These are phyloP conservation scores for Meloidogyne hapla DNA, from an alignment of 1,140 invertebrate species.

Conservation along the genomic window DNA sequence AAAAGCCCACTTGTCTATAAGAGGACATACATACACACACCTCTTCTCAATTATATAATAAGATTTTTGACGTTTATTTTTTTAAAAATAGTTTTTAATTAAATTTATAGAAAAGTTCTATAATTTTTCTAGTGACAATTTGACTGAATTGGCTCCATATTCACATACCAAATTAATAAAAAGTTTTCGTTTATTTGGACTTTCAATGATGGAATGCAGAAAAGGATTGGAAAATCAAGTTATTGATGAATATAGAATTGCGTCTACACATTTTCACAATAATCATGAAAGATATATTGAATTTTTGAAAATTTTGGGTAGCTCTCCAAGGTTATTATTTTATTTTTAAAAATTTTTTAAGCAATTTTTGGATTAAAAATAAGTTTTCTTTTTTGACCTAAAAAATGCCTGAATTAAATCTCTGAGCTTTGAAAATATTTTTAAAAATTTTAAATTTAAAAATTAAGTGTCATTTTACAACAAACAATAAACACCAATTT, in stretches of 20 bases:
- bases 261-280: constrained; percentile 31
- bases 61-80: background rate
- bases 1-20: no score
- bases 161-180: constrained; percentile 31
- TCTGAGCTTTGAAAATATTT: no score
- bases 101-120: no score
- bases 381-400: no score
- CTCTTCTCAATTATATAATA: no score
- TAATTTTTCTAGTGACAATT: constrained; percentile 42
- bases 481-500: background rate
- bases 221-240: constrained; percentile 42
- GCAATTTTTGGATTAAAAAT: no score
- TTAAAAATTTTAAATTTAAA: no score
- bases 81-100: background rate
- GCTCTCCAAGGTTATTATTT: constrained; percentile 22
- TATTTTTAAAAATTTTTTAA: background rate
- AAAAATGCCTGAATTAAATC: no score
- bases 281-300: constrained; percentile 33
- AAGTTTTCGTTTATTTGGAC: constrained; percentile 46
- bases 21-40: no score
- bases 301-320: constrained; percentile 39
- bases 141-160: constrained; percentile 37
- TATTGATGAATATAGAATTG: constrained; percentile 39
- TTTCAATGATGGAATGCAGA: constrained; percentile 50
- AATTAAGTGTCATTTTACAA: background rate